Conservation (phyloP, 2,888 invertebrate genomes). For the Agrotis exclamationis region DNA sequence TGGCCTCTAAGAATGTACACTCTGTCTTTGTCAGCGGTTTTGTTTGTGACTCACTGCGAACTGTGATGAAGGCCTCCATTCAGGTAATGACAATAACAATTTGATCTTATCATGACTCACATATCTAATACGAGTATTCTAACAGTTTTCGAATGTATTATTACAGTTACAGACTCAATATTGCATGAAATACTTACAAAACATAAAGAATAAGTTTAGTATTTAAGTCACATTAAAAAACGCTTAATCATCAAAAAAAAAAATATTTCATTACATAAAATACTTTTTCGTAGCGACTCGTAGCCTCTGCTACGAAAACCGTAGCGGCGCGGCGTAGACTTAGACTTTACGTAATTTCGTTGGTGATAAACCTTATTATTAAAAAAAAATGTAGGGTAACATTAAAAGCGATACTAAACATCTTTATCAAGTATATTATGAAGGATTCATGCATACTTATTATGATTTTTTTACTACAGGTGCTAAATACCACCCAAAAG, state of each 20-base stretch:
- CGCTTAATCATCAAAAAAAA: not conserved
- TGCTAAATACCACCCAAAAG: too few species aligned
- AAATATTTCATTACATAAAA: not conserved
- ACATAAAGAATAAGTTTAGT: not conserved
- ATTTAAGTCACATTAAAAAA: not conserved
- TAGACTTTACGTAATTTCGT: slow-evolving; percentile 7
- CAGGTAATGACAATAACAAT: not conserved
- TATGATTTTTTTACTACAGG: too few species aligned
- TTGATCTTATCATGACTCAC: not conserved
- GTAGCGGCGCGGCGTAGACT: slow-evolving; percentile 9
- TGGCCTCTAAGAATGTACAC: slow-evolving; percentile 52
- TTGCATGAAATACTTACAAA: not conserved
- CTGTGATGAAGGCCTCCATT: slow-evolving; percentile 10
- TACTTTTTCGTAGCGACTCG: not conserved
- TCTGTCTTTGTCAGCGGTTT: slow-evolving; percentile 35
- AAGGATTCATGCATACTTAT: not conserved
- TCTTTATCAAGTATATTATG: not conserved
- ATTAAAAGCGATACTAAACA: too few species aligned
- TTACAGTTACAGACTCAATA: not conserved
- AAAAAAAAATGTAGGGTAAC: too few species aligned
- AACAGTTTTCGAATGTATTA: not conserved
- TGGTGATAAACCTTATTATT: too few species aligned
- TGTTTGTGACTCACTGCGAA: slow-evolving; percentile 15
- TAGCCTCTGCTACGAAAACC: slow-evolving; percentile 20
- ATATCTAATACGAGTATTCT: not conserved